phyloP scores from a whole-genome alignment of 2,797 vertebrate genomes.

The Lerista edwardsae region DNA sequence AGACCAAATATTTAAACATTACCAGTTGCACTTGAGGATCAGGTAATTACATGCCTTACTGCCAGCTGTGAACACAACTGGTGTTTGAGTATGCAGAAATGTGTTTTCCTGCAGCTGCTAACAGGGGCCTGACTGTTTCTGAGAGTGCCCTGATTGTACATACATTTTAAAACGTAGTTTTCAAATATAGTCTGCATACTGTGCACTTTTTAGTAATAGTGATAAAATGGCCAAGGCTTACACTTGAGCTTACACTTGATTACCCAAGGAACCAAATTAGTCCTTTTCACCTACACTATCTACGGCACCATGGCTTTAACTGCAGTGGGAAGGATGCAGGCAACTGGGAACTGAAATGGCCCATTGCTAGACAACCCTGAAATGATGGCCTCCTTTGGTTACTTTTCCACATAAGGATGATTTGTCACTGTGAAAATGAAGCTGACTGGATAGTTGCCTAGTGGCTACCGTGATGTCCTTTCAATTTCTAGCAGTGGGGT shows the following conservation, averaged over 20 bases:
- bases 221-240: neutral
- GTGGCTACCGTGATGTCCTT: neutral
- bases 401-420: no score
- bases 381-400: no score
- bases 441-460: neutral
- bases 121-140: slow-evolving; percentile 38
- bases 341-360: neutral
- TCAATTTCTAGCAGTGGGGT: neutral
- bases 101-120: slow-evolving; percentile 61
- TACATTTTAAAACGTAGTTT: slow-evolving; percentile 2
- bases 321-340: neutral
- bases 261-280: neutral
- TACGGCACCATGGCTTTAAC: neutral
- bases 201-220: neutral
- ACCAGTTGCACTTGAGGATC: slow-evolving; percentile 67
- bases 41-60: slow-evolving; percentile 64
- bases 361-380: no score
- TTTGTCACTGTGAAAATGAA: neutral
- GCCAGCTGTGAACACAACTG: slow-evolving; percentile 66
- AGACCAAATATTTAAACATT: slow-evolving; percentile 65
- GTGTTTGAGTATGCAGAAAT: slow-evolving; percentile 62
- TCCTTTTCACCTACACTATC: neutral
- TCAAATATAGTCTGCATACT: slow-evolving; percentile 10
- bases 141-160: slow-evolving; percentile 5
- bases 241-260: neutral